Evolutionary conservation across 1,140 invertebrate species (phyloP).

Genomic region (Drosophila parabipectinata): DNA sequence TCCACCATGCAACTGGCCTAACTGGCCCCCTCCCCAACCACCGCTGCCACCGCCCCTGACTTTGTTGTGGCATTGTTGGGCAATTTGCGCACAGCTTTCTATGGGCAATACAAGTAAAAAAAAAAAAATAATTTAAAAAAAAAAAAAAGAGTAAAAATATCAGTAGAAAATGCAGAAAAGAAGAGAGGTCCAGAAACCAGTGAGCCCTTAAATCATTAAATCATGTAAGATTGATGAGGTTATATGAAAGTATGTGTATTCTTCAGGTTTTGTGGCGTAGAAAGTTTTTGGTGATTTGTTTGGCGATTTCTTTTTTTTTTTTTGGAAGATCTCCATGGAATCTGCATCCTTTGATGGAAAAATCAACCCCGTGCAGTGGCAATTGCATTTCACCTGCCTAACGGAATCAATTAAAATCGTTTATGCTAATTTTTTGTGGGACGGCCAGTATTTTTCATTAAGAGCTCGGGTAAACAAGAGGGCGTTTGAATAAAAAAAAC

Average conservation of each 20-base stretch:
- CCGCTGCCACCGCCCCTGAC: not conserved
- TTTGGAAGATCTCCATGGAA: too few species aligned
- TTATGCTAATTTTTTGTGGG: slow-evolving; percentile 67
- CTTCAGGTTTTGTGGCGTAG: slow-evolving; percentile 31
- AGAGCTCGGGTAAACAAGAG: slow-evolving; percentile 59
- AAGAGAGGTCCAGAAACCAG: slow-evolving; percentile 3
- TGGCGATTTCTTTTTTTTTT: slow-evolving; percentile 33
- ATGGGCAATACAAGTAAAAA: slow-evolving; percentile 24
- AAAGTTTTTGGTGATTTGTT: slow-evolving; percentile 39
- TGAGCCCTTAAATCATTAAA: slow-evolving; percentile 27
- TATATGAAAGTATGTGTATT: slow-evolving; percentile 15
- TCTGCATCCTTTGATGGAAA: too few species aligned
- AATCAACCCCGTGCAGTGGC: slow-evolving; percentile 12
- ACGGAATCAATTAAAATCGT: slow-evolving; percentile 68
- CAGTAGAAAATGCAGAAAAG: slow-evolving; percentile 1
- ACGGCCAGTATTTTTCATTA: slow-evolving; percentile 64
- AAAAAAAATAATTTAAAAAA: too few species aligned
- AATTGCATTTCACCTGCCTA: slow-evolving; percentile 47
- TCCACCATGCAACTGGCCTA: not conserved
- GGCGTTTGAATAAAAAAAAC: slow-evolving; percentile 16
- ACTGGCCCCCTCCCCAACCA: not conserved
- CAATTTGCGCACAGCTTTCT: slow-evolving; percentile 69
- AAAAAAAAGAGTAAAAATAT: too few species aligned
- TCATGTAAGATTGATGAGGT: slow-evolving; percentile 56
- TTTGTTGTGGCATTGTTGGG: slow-evolving; percentile 15